These are phyloP conservation scores for Sitobion miscanthi DNA, from an alignment of 1,140 invertebrate species.

Conservation along the genomic window DNA sequence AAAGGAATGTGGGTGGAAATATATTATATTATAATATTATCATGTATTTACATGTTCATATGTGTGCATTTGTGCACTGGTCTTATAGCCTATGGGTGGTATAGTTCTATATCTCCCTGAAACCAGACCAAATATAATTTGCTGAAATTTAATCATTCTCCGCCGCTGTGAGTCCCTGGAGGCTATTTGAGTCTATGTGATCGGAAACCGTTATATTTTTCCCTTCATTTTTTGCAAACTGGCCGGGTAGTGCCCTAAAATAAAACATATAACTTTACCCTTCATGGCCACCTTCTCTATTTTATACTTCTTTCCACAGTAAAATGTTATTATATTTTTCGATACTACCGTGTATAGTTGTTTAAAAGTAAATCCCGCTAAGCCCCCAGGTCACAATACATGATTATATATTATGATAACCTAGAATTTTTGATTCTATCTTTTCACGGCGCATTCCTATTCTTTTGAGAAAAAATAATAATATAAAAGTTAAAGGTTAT, in stretches of 20 bases:
- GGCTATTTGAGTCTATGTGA: slow-evolving; percentile 28
- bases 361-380: slow-evolving; percentile 30
- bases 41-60: neutral
- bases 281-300: slow-evolving; percentile 27
- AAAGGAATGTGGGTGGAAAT: neutral
- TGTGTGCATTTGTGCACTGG: neutral
- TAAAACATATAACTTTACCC: slow-evolving; percentile 35
- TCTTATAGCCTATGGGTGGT: neutral
- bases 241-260: neutral
- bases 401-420: slow-evolving; percentile 46
- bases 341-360: slow-evolving; percentile 30
- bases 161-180: neutral
- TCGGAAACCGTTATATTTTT: slow-evolving; percentile 46
- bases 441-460: neutral
- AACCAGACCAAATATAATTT: slow-evolving; percentile 33
- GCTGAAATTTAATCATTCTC: slow-evolving; percentile 39
- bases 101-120: neutral
- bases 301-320: neutral
- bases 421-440: slow-evolving; percentile 26
- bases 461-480: neutral
- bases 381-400: slow-evolving; percentile 39
- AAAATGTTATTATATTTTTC: slow-evolving; percentile 52
- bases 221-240: slow-evolving; percentile 9
- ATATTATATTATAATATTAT: neutral
- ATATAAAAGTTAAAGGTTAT: neutral